Conservation (phyloP, 2,888 invertebrate species). For the Odontomyia ornata region DNA sequence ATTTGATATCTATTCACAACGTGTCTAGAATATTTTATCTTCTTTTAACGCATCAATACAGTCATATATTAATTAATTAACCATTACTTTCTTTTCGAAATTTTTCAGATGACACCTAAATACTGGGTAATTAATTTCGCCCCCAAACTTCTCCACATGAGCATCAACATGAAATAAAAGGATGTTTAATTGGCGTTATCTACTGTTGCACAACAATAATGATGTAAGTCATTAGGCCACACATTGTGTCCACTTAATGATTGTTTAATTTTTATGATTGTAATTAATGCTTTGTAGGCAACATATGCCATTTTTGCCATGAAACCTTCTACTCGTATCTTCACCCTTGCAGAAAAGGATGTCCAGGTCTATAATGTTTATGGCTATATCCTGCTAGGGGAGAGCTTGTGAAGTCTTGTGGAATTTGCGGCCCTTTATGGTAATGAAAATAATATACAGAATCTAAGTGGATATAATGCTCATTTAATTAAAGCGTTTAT, state of each 20-base stretch:
- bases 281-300: conserved; percentile 34
- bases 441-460: background rate
- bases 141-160: background rate
- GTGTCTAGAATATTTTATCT: too few relatives aligned
- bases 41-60: too few relatives aligned
- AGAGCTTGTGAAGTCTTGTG: too few relatives aligned
- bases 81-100: conserved; percentile 11
- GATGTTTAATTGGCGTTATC: conserved; percentile 25
- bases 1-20: too few relatives aligned
- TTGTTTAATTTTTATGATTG: conserved; percentile 38
- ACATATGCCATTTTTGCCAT: conserved; percentile 22
- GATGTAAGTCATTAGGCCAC: conserved; percentile 41
- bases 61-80: background rate
- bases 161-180: background rate
- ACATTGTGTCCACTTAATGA: conserved; percentile 42
- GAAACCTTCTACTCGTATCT: background rate
- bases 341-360: background rate
- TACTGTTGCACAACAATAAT: conserved; percentile 7
- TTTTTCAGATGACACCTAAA: conserved; percentile 14
- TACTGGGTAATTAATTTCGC: conserved; percentile 14
- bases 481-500: too few relatives aligned
- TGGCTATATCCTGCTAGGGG: too few relatives aligned
- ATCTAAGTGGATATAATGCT: too few relatives aligned
- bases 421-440: background rate
- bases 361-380: background rate